Conservation (phyloP, 1,140 invertebrate species). For the Hylaeus anthracinus region DNA sequence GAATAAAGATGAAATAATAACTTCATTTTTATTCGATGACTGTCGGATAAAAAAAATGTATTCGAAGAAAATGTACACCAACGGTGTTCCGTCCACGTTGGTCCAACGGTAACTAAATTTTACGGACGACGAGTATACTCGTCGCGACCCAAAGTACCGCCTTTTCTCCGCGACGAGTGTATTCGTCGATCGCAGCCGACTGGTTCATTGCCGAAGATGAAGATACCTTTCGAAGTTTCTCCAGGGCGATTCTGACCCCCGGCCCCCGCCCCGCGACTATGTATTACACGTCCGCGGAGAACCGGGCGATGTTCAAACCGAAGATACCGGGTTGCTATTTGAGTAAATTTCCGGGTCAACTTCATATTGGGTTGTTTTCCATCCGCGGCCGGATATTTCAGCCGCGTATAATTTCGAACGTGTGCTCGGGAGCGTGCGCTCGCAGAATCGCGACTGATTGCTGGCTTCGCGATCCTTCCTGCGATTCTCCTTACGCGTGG, state of each 20-base stretch:
- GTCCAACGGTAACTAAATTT: too few species aligned
- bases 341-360: conserved; percentile 49
- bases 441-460: conserved; percentile 34
- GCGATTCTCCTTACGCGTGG: neutral
- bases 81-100: too few species aligned
- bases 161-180: neutral
- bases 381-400: conserved; percentile 26
- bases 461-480: conserved; percentile 1
- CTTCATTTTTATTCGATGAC: too few species aligned
- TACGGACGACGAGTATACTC: too few species aligned
- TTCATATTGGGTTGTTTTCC: conserved; percentile 31
- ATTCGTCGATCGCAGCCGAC: too few species aligned
- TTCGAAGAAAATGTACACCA: too few species aligned
- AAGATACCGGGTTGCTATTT: conserved; percentile 49
- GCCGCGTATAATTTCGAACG: conserved; percentile 28
- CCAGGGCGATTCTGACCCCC: neutral
- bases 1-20: too few species aligned
- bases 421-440: neutral
- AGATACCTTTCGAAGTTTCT: conserved; percentile 19
- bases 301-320: conserved; percentile 31
- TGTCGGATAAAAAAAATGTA: too few species aligned
- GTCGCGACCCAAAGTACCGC: too few species aligned
- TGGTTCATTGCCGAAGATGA: conserved; percentile 6
- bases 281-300: neutral
- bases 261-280: too few species aligned